A percentile compares a stretch with the other conserved stretches of the same genome.
Conservation (phyloP, 2,113 vertebrate species). For the Podilymbus podiceps region DNA sequence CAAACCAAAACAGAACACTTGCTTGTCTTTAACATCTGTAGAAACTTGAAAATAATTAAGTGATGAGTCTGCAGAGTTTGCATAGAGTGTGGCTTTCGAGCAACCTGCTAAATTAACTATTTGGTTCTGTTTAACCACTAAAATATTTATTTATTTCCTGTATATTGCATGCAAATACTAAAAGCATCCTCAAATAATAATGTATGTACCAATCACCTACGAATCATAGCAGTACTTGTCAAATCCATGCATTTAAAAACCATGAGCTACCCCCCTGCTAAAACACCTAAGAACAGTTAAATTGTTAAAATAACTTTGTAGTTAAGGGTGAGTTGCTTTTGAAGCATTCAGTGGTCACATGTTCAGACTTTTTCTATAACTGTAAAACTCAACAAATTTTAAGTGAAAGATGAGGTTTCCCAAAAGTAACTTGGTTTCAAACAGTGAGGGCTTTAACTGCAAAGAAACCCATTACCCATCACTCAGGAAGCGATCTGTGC, state of each 20-base stretch:
- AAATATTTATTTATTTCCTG: background rate
- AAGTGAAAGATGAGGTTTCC: background rate
- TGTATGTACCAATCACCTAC: background rate
- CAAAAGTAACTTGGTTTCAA: background rate
- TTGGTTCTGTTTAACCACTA: background rate
- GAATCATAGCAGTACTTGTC: background rate
- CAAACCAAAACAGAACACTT: background rate
- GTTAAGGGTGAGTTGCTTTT: background rate
- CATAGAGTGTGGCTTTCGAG: background rate
- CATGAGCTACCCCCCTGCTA: background rate
- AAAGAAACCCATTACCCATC: background rate
- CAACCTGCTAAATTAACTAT: background rate
- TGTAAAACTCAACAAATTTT: background rate
- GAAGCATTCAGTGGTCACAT: background rate
- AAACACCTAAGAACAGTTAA: background rate
- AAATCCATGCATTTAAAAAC: conserved; percentile 1
- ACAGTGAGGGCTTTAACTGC: background rate
- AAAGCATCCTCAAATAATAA: background rate
- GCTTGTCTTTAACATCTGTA: background rate
- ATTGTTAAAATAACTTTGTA: background rate
- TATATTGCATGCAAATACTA: conserved; percentile 33
- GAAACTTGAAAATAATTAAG: conserved; percentile 36
- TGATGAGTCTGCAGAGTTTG: background rate
- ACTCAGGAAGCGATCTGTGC: background rate
- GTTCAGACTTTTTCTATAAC: background rate